Evolutionary conservation across 2,113 vertebrate genomes (phyloP).

Genomic region (Sarotherodon lohbergeri): DNA sequence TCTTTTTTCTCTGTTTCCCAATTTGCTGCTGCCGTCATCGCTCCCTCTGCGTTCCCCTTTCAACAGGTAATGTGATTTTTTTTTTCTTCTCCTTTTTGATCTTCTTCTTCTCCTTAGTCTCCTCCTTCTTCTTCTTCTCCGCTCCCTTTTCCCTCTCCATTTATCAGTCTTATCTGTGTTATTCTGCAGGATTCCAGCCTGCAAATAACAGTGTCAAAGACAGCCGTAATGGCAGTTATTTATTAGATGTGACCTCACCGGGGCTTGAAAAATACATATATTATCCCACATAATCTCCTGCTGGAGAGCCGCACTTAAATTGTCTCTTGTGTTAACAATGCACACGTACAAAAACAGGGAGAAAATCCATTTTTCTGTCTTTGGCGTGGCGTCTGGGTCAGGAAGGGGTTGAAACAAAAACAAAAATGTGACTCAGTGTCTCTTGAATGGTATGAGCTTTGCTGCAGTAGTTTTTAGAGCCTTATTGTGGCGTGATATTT

Average conservation of each 20-base stretch:
- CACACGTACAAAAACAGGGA: not conserved
- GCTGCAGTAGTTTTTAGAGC: not conserved
- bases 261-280: not conserved
- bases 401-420: not conserved
- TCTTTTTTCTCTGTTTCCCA: not conserved
- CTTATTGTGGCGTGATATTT: conserved; percentile 9
- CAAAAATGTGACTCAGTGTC: not conserved
- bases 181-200: not conserved
- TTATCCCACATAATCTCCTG: conserved; percentile 1
- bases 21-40: conserved; percentile 12
- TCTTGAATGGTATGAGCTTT: not conserved
- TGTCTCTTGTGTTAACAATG: not conserved
- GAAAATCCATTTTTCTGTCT: not conserved
- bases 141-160: not conserved
- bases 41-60: not conserved
- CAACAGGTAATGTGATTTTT: conserved; percentile 57
- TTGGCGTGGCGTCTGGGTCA: not conserved
- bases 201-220: conserved; percentile 8
- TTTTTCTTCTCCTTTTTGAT: not conserved
- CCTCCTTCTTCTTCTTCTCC: not conserved
- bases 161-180: conserved; percentile 5
- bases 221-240: conserved; percentile 2
- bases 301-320: not conserved
- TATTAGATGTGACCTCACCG: conserved; percentile 16
- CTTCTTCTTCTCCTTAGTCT: not conserved